Evolutionary conservation across 2,797 vertebrate species (phyloP).

Genomic region (Sylvia borin): DNA sequence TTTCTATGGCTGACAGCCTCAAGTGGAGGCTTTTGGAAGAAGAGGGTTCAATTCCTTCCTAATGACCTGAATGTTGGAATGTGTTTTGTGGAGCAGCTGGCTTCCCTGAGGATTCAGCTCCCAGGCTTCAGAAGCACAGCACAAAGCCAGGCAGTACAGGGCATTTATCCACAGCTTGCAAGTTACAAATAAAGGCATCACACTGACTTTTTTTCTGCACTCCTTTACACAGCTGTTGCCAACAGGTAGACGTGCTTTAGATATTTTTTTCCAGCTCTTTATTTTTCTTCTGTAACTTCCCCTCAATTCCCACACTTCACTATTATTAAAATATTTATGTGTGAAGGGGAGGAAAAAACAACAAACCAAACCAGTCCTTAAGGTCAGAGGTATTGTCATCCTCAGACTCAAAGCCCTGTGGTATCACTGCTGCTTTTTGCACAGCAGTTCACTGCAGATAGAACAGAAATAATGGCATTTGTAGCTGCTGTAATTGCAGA

Average conservation of each 20-base stretch:
- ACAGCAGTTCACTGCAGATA: not conserved
- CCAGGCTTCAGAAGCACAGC: not conserved
- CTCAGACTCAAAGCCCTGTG: not conserved
- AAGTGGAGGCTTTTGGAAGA: not conserved
- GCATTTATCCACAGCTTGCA: not conserved
- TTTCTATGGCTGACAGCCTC: not conserved
- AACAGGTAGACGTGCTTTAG: not conserved
- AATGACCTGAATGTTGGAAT: not conserved
- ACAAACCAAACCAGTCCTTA: not conserved
- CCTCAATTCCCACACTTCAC: not conserved
- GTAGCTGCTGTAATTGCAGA: constrained; percentile 18
- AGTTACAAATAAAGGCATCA: not conserved
- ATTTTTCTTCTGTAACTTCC: not conserved
- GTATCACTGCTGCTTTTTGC: not conserved
- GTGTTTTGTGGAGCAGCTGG: not conserved
- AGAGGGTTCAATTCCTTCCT: not conserved
- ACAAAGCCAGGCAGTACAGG: not conserved
- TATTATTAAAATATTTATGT: not conserved
- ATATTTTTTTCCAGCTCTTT: not conserved
- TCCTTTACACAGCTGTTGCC: not conserved
- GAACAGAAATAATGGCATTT: not conserved
- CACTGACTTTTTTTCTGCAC: not conserved
- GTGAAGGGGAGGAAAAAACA: not conserved
- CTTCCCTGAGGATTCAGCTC: not conserved
- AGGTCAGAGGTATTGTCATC: not conserved